Evolutionary conservation across 2,888 invertebrate genomes (phyloP), one percentile per base, ranked within the genome.

Genomic region (Meteorus colon): DNA sequence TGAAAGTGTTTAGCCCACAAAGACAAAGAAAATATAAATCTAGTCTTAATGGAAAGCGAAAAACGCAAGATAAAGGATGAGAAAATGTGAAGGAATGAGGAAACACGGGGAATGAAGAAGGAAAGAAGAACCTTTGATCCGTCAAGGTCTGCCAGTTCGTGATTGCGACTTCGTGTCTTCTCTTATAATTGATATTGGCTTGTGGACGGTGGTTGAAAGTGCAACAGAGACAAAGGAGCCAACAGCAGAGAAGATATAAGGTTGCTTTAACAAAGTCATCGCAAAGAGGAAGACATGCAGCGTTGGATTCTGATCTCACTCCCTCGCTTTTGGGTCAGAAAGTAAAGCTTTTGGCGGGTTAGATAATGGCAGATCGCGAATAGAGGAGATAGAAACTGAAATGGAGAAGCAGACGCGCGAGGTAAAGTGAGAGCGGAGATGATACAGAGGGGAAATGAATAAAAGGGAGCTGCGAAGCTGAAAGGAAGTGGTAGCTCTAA

Each of bases 131-230:
- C 84, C 87, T 88, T 86, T 89, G 89, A 89, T 89, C 89, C 89
- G 86, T 84, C 85, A 85, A 86, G 85, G 87, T 87, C 87, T 88
- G 89, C 81, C 82, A 81, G 83, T 80, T 79, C 84, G 87, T 88
- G 88, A 88, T 88, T 88, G 88, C 86, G 82, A 81, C 84, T 84
- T 87, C 86, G 87, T 88, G 88, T 89, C 89, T 88, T 89, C 87
- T 86, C 89, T 88, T 89, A 89, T 89, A 89, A 89, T 89, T 89
- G 89, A 89, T 89, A 89, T 89, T 88, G 89, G 88, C 84, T 87
- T 75, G 77, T 76, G 71, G 79, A 41, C 65, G 75, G 70, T 72
- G 73, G 76, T 73, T 77, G 77, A 71, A 75, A 67, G 76, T 68
- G 65, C 55, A 75, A 67, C 77, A 73, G 62, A 59, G 76, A 78